Percentiles rank a stretch among this genome's conserved stretches.
Conservation (phyloP, 2,888 invertebrate genomes). For the Polietes domitor region DNA sequence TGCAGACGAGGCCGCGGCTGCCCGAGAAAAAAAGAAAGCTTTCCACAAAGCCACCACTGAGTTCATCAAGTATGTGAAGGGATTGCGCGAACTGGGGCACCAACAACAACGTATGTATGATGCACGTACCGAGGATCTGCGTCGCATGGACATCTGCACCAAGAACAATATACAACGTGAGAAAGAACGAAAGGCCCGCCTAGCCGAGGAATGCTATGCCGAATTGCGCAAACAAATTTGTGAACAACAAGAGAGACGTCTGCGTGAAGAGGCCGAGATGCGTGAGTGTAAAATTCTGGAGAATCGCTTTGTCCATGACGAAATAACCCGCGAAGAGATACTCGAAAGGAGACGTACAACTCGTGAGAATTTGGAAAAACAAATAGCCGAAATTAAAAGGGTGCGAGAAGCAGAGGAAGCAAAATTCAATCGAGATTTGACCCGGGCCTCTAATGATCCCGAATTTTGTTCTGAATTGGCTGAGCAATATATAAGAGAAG, state of each 20-base stretch:
- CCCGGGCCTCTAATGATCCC: conserved; percentile 73
- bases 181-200: conserved; percentile 69
- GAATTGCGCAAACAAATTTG: conserved; percentile 74
- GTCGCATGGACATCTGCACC: conserved; percentile 72
- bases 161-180: conserved; percentile 71
- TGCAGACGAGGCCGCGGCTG: conserved; percentile 67
- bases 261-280: conserved; percentile 71
- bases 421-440: conserved; percentile 70
- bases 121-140: conserved; percentile 73
- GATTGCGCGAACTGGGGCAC: conserved; percentile 72
- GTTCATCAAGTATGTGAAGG: conserved; percentile 73
- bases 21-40: conserved; percentile 67
- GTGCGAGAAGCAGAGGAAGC: conserved; percentile 72
- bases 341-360: conserved; percentile 66
- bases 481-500: conserved; percentile 70
- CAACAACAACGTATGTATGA: conserved; percentile 72
- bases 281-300: conserved; percentile 75
- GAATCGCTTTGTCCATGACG: conserved; percentile 74
- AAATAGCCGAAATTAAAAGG: conserved; percentile 72
- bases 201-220: conserved; percentile 72
- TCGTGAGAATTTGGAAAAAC: conserved; percentile 72
- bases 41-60: conserved; percentile 72
- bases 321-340: conserved; percentile 68
- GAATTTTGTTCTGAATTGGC: conserved; percentile 72
- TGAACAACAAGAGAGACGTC: conserved; percentile 72